phyloP scores from a whole-genome alignment of 2,113 vertebrate genomes.

The Columba janthina region DNA sequence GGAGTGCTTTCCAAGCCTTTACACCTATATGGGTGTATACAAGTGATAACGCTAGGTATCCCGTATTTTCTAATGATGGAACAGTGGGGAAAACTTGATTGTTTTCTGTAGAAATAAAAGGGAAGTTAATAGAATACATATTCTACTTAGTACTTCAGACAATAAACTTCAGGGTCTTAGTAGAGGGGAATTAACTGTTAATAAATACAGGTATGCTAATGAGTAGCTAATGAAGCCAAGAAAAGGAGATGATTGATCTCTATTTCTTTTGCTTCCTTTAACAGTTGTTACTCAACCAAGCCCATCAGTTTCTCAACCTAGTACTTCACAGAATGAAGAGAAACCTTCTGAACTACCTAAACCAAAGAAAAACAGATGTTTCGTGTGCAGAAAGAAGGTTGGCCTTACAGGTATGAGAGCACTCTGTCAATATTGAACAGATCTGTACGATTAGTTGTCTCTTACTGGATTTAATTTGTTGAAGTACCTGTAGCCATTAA shows the following conservation, averaged over 20 bases:
- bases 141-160: background rate
- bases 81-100: background rate
- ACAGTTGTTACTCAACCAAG: conserved; percentile 92
- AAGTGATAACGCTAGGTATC: background rate
- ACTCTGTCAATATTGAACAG: background rate
- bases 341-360: conserved; percentile 85
- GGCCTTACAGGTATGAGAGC: conserved; percentile 87
- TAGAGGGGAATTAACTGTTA: background rate
- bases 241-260: background rate
- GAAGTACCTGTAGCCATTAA: background rate
- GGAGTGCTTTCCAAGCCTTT: background rate
- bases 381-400: conserved; percentile 94
- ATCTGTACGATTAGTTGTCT: background rate
- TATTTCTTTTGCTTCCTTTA: conserved; percentile 36
- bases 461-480: background rate
- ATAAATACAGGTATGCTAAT: background rate
- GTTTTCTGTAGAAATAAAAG: background rate
- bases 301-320: conserved; percentile 84
- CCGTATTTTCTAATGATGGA: background rate
- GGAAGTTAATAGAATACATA: background rate
- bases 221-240: background rate
- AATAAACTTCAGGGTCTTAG: background rate
- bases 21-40: background rate
- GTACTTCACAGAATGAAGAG: conserved; percentile 82
- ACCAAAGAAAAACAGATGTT: conserved; percentile 95